Evolutionary conservation across 2,113 vertebrate genomes (phyloP), one percentile per base, ranked within the genome.

Genomic region (Noctilio leporinus): DNA sequence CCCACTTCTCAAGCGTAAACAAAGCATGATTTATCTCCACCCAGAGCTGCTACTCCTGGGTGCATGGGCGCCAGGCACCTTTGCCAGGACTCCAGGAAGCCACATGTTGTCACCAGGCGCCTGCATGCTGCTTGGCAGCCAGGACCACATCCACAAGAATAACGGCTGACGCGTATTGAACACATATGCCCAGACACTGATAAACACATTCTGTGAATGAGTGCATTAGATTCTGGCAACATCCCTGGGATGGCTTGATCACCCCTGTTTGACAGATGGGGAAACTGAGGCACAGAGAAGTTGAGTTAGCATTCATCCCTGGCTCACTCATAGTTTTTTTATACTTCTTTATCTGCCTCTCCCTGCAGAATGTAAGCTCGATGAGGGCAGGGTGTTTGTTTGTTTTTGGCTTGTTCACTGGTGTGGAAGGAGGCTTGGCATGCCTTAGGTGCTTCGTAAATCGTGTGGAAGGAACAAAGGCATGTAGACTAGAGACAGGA

Each of bases 231-330:
- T 70, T 65, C 62, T 47, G 8, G 77, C 9, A 7, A 16, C 14
- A 28, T 55, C n/a, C 15, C 7, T 9, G 0, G 1, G 33, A 33
- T 22, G 1, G 4, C 33, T 0, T 28, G 26, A 26, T n/a, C 9
- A 20, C 47, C 33, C 20, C 28, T 20, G 53, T 33, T 59, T 59
- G 72, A 11, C 47, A 51, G 70, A 15, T 4, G 65, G 87, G 47
- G 64, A 93, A 87, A 81, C 57, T 15, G 49, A 88, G 85, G 73
- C 22, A 9, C 33, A 14, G 28, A 20, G 76, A 65, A 28, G n/a
- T 73, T 40, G 30, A 16, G 10, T 80, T 35, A 26, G 24, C 20
- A 57, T 7, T 76, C 9, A 35, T 6, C 14, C 12, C 47, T 55
- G 72, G 35, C 28, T 45, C 24, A n/a, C 10, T 22, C 14, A 24